These are phyloP conservation scores for Zelostemma sp. DNA, from an alignment of 1,140 invertebrate genomes.

Conservation along the genomic window DNA sequence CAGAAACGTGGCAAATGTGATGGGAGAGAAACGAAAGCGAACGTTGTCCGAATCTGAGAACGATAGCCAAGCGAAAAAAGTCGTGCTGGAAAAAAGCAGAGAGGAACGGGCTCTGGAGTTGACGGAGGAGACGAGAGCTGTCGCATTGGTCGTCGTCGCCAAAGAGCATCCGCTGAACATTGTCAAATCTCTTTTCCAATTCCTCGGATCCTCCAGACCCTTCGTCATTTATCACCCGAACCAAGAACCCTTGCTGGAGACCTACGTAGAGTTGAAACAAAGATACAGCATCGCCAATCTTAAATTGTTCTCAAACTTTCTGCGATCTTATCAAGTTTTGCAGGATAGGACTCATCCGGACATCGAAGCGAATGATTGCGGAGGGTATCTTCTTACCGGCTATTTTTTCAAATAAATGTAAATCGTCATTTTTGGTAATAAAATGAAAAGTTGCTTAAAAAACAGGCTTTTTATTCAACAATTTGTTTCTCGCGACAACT, in stretches of 20 bases:
- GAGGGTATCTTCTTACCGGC: conserved; percentile 82
- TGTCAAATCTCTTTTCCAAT: conserved; percentile 79
- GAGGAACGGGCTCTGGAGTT: conserved; percentile 69
- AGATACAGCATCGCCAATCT: conserved; percentile 79
- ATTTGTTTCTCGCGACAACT: too few species aligned
- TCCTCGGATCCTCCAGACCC: conserved; percentile 82
- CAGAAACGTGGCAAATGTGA: neutral
- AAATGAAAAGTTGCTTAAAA: too few species aligned
- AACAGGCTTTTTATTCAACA: too few species aligned
- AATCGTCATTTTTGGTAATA: too few species aligned
- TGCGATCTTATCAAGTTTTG: conserved; percentile 91
- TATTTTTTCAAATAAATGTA: conserved; percentile 67
- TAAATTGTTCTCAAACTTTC: conserved; percentile 86
- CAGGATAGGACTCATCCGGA: conserved; percentile 87
- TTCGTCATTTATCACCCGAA: conserved; percentile 87
- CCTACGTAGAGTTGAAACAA: conserved; percentile 82
- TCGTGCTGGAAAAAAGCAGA: conserved; percentile 77
- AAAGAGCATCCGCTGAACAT: conserved; percentile 90
- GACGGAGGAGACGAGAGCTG: conserved; percentile 74
- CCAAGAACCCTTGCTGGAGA: conserved; percentile 85
- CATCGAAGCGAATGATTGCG: conserved; percentile 80
- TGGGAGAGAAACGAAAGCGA: neutral
- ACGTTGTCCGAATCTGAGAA: conserved; percentile 3
- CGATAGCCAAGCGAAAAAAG: conserved; percentile 66
- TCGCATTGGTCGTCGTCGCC: conserved; percentile 82